phyloP scores from a whole-genome alignment of 2,888 invertebrate species.

The Gymnosoma rotundatum region DNA sequence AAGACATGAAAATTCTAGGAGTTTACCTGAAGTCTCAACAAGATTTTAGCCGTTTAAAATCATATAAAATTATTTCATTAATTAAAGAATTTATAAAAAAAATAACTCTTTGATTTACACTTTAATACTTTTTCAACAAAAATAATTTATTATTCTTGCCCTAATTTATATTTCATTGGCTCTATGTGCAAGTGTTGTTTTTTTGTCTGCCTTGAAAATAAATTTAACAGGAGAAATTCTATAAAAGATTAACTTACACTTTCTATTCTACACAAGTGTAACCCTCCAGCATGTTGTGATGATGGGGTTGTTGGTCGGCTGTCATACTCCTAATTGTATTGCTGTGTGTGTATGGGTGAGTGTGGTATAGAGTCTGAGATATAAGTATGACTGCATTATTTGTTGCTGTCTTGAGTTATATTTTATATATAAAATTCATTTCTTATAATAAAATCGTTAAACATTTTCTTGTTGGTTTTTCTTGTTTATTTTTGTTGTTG shows the following conservation, averaged over 20 bases:
- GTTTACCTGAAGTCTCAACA: no score
- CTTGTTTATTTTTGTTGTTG: background rate
- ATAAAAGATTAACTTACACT: conserved; percentile 43
- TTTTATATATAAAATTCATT: conserved; percentile 13
- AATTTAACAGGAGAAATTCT: conserved; percentile 40
- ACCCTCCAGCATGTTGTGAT: background rate
- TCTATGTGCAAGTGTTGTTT: background rate
- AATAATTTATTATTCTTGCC: conserved; percentile 3
- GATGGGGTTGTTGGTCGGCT: background rate
- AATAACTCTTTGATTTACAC: no score
- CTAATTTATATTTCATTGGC: conserved; percentile 27
- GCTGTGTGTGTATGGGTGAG: background rate
- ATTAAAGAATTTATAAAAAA: background rate
- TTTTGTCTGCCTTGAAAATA: conserved; percentile 1
- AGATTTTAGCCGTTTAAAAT: no score
- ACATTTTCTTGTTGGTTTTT: conserved; percentile 25
- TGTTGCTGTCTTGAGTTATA: conserved; percentile 14
- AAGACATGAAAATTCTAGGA: no score
- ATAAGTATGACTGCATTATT: conserved; percentile 9
- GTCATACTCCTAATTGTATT: background rate
- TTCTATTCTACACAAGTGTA: conserved; percentile 24
- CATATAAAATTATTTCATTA: background rate
- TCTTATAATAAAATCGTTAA: conserved; percentile 53
- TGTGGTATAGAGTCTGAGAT: background rate
- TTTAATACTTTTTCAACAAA: background rate